Base-by-base conservation (phyloP, 2,797 vertebrate species). In the Sebastes matsubarae region DNA sequence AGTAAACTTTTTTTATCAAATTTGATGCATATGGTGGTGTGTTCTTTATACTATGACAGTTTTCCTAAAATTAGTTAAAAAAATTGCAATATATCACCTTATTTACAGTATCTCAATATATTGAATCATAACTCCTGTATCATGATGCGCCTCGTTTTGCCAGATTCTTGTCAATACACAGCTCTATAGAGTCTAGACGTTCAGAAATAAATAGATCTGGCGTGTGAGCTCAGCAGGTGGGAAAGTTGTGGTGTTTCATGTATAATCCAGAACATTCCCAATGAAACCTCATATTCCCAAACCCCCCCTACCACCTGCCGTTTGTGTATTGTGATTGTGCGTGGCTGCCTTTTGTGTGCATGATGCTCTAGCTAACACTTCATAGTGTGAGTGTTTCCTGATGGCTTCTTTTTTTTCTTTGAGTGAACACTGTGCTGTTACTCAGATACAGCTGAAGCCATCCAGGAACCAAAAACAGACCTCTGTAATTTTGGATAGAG, bases 401-500 rank as follows among this genome's bases (percentile, higher is more conserved):
- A 77, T 65, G 67, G 6, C 54, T 84, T 85, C 11, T 42, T 36
- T 68, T 68, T 55, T n/a, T 70, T 66, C 29, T 30, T 29, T 32
- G 8, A 38, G 55, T 55, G 36, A 70, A 60, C 29, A 54, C 67
- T 36, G 5, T 74, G 74, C 50, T 72, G 66, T 72, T 79, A n/a
- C 75, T 82, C 65, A 22, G 29, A 75, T 58, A 29, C 24, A 14
- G 46, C 59, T 65, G 6, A 72, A 88, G 64, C 68, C 75, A 79
- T 75, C 68, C 64, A 87, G 59, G 57, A 82, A 79, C 77, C 79
- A 77, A 84, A 89, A 82, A 74, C 72, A 75, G 69, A 73, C 79
- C 72, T 42, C 82, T 93, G 78, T 93, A 87, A 91, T 92, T 93
- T 91, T 82, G 58, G 68, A 83, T 4, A 3, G 57, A 77, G 77